Base-by-base conservation (phyloP, 2,888 invertebrate genomes). In the Dolichomitus sp. region DNA sequence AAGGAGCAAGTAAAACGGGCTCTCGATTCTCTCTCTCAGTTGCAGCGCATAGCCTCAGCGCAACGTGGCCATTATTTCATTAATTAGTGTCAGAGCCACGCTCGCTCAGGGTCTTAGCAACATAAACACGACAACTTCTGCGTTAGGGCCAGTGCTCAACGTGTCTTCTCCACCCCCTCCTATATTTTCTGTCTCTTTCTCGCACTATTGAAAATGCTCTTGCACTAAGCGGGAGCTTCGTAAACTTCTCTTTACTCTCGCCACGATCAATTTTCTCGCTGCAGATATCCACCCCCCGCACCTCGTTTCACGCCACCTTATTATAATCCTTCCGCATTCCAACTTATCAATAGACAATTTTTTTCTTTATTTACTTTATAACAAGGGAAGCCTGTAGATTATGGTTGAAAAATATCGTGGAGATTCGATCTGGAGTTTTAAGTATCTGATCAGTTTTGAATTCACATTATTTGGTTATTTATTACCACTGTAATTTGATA, bases 21-120 rank as follows among this genome's bases (percentile, higher is more conserved):
- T 80, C 73, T 78, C 66, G 81, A 80, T 79, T 54, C 42, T 66
- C 57, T 68, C 65, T 50, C 63, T 33, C 42, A 4, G 66, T 50
- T 19, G 54, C 50, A 63, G 66, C 74, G 59, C 52, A 42, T 33
- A 59, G 52, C 52, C 52, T 0, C 48, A 27, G 74, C 52, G 48
- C 74, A 76, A 74, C 57, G 42, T 50, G 87, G 88, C 88, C 90
- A 90, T 91, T 91, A 91, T 91, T 91, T 91, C 91, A 91, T 91
- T 91, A 91, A 91, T 91, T 91, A 91, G 90, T 88, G 90, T 90
- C 90, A 90, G 61, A 77, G 76, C 82, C 66, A 75, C 69, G 80
- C 88, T 90, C 88, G 88, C 79, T 68, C 84, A 63, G 73, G 54
- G 48, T 73, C 86, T 86, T 82, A 86, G 87, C 85, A 87, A 80